Evolutionary conservation across 2,888 invertebrate species (phyloP), one percentile per base, ranked within the genome.

Genomic region (Chymomyza fuscimana): DNA sequence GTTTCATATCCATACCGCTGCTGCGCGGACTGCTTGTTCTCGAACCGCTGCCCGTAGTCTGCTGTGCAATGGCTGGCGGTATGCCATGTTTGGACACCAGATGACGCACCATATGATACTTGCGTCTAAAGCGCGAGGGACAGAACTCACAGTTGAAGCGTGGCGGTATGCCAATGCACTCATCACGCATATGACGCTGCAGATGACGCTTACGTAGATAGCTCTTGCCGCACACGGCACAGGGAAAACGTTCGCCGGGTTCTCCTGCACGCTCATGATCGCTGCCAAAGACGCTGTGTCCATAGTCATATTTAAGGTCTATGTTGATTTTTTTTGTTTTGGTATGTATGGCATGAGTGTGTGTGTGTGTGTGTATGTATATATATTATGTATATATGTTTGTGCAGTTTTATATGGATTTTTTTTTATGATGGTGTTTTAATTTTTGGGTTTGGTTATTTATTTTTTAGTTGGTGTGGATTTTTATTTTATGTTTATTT

Each of bases 181-280:
- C 93, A 77, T 92, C 93, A 60, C 92, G 92, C 81, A 93, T 91
- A 78, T 94, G 94, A 9, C 94, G 92, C 77, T 93, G 93, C 70
- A 94, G 88, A 72, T 94, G 94, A 58, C 94, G 93, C 86, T 94
- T 94, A 59, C 94, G 92, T 83, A 93, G 92, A 89, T 94, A 94
- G 72, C 92, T 93, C 89, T 94, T 93, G 78, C 92, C 92, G 79
- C 94, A 94, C 60, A 93, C 93, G 65, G 90, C 89, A 87, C 94
- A 94, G 22, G 91, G 91, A 82, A 93, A 94, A 72, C 93, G 92
- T 68, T 92, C 91, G 19, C 81, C 81, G 19, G 75, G 58, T 67
- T 81, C 77, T 7, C 73, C 73, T 52, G 64, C 68, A 51, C 51
- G 58, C 40, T 69, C 60, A 19, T 70, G 67, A 66, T 82, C 82